Evolutionary conservation across 2,888 invertebrate genomes (phyloP), one percentile per base, ranked within the genome.

Genomic region (Polydesmus complanatus): DNA sequence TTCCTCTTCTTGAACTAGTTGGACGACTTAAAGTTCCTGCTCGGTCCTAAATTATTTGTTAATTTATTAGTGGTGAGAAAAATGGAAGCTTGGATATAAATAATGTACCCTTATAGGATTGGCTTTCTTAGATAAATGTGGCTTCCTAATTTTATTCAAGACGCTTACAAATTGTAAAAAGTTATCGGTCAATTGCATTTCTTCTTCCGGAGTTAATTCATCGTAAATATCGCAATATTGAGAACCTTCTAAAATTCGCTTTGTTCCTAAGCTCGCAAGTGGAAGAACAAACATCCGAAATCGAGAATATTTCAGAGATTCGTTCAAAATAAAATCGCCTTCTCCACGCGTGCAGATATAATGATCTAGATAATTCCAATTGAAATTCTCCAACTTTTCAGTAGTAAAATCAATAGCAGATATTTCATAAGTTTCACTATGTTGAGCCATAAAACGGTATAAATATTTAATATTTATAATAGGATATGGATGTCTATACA

Each of bases 321-420:
- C 91, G 64, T 84, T 85, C 27, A 94, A 77, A 27, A 84, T 81
- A 77, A 91, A 93, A 72, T 93, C 93, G 0, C 88, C 88, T 71
- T 94, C 93, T 0, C 95, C 95, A 63, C 92, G 80, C 0, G 92
- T 92, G 70, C 94, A 94, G 65, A 96, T 92, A 72, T 95, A 96
- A 73, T 94, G 90, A 76, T 97, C 96, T 77, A 96, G 81, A 71
- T 93, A 92, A 75, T 95, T 96, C 96, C 96, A 97, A 76, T 92
- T 94, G 73, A 89, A 96, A 68, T 88, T 92, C 75, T 96, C 96
- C 59, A 95, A 76, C 71, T 92, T 91, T 75, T 96, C 94, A 0
- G 93, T 92, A 1, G 87, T 86, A 74, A 96, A 96, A 52, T 91
- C 87, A 0, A 93, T 93, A 81, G 89, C 90, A 0, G 94, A 95